Evolutionary conservation across 2,797 vertebrate genomes (phyloP).

Genomic region (Telmatherina bonti): DNA sequence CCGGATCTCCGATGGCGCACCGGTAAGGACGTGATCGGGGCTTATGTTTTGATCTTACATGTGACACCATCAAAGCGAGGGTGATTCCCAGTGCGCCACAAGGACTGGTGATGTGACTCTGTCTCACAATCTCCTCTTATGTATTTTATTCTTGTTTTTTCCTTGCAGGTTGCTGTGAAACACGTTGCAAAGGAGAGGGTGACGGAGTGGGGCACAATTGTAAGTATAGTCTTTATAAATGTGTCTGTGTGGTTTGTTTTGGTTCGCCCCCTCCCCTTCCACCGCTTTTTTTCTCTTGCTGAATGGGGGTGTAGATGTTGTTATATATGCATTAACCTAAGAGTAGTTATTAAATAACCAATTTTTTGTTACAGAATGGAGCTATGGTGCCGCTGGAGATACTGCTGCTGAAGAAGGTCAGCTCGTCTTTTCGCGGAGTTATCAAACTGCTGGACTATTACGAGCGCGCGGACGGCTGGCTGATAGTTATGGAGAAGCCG

Average conservation of each 20-base stretch:
- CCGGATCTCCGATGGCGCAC: slow-evolving; percentile 91
- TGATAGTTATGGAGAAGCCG: slow-evolving; percentile 95
- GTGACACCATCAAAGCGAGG: slow-evolving; percentile 48
- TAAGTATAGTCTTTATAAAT: slow-evolving; percentile 77
- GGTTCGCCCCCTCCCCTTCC: slow-evolving; percentile 18
- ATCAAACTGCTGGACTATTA: slow-evolving; percentile 97
- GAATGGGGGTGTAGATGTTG: slow-evolving; percentile 15
- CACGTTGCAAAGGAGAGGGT: slow-evolving; percentile 94
- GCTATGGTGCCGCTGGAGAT: slow-evolving; percentile 93
- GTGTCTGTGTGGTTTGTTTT: slow-evolving; percentile 66
- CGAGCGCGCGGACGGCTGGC: slow-evolving; percentile 93
- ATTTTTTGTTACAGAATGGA: slow-evolving; percentile 81
- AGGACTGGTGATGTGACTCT: too few species aligned
- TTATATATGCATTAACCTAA: background rate
- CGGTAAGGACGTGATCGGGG: slow-evolving; percentile 84
- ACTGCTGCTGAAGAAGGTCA: slow-evolving; percentile 94
- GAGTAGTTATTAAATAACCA: background rate
- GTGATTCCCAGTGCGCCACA: background rate
- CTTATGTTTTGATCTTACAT: slow-evolving; percentile 60
- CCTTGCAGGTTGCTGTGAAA: slow-evolving; percentile 91
- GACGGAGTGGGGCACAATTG: slow-evolving; percentile 93
- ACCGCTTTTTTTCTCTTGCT: background rate
- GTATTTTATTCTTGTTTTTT: background rate
- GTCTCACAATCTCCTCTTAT: background rate
- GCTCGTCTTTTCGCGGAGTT: slow-evolving; percentile 91